Evolutionary conservation across 2,888 invertebrate genomes (phyloP).

Genomic region (Phymatocera aterrima): DNA sequence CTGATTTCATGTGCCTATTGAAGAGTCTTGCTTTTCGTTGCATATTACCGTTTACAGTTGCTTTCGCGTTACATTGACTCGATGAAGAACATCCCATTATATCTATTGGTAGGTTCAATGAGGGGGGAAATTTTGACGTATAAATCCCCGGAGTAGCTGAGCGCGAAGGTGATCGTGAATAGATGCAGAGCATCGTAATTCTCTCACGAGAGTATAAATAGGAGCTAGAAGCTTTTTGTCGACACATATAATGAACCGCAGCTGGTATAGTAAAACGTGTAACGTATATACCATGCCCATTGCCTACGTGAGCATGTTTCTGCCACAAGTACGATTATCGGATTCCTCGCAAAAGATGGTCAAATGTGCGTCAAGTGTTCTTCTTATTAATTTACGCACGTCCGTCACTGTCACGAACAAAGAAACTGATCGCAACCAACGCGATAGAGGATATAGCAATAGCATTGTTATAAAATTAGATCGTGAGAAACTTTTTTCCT

Average conservation of each 20-base stretch:
- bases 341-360: background rate
- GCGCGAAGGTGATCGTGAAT: no score
- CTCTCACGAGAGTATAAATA: background rate
- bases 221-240: background rate
- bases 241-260: background rate
- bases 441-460: background rate
- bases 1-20: background rate
- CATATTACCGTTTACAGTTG: background rate
- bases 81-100: background rate
- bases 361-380: background rate
- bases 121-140: background rate
- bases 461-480: conserved; percentile 33
- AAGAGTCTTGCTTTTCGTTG: background rate
- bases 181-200: background rate
- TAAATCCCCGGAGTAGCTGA: no score
- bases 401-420: conserved; percentile 12
- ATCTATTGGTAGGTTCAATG: background rate
- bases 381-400: background rate
- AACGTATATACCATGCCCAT: no score
- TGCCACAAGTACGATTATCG: background rate
- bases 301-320: background rate
- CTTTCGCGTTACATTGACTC: background rate
- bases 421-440: background rate
- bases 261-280: background rate
- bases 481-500: conserved; percentile 33